phyloP scores from a whole-genome alignment of 1,140 invertebrate species.

The Psilanteris sp. region DNA sequence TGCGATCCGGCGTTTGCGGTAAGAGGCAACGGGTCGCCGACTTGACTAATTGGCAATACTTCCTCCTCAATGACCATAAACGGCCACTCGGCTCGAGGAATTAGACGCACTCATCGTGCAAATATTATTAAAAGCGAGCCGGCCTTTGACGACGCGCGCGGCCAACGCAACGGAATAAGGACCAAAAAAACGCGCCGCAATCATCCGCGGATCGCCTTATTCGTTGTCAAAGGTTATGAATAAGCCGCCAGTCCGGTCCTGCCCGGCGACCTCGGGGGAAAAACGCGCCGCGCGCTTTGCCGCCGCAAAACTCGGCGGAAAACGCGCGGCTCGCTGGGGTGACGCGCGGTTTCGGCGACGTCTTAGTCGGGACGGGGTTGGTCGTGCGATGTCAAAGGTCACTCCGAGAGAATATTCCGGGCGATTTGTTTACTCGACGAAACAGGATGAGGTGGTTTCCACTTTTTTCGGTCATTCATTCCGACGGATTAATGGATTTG shows the following conservation, averaged over 20 bases:
- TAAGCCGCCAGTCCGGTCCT: neutral
- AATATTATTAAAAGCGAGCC: slow-evolving; percentile 41
- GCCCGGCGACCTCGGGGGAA: too few relatives aligned
- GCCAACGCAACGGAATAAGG: slow-evolving; percentile 8
- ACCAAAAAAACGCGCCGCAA: slow-evolving; percentile 8
- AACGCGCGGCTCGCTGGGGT: too few relatives aligned
- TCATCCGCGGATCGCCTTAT: slow-evolving; percentile 30
- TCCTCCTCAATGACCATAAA: slow-evolving; percentile 67
- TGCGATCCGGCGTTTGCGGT: slow-evolving; percentile 48
- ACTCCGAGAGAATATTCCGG: too few relatives aligned
- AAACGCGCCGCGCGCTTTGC: neutral
- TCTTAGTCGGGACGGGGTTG: too few relatives aligned
- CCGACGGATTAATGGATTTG: too few relatives aligned
- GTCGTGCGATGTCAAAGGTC: too few relatives aligned
- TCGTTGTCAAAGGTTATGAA: slow-evolving; percentile 46
- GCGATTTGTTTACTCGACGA: too few relatives aligned
- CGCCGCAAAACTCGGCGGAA: too few relatives aligned
- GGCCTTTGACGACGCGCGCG: slow-evolving; percentile 19
- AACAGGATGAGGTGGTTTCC: too few relatives aligned
- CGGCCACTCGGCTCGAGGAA: slow-evolving; percentile 44
- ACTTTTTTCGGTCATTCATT: too few relatives aligned
- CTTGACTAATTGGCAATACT: slow-evolving; percentile 73
- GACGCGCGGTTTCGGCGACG: too few relatives aligned
- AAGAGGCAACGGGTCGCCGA: slow-evolving; percentile 42
- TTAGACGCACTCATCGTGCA: slow-evolving; percentile 51